Evolutionary conservation across 2,113 vertebrate genomes (phyloP).

Genomic region (Cyanistes caeruleus): DNA sequence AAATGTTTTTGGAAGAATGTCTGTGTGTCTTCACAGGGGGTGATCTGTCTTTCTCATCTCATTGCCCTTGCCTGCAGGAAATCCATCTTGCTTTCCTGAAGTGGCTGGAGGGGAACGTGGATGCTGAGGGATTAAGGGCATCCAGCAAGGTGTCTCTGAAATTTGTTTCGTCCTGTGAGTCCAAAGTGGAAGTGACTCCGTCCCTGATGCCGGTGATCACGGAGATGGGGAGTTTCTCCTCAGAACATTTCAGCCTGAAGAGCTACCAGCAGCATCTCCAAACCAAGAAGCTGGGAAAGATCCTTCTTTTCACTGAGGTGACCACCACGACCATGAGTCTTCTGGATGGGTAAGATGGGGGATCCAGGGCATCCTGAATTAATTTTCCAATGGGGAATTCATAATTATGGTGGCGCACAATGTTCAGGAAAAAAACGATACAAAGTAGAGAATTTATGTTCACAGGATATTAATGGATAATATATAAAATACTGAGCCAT

Average conservation of each 20-base stretch:
- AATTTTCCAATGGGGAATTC: neutral
- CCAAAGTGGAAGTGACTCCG: constrained; percentile 43
- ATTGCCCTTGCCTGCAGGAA: constrained; percentile 56
- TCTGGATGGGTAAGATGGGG: constrained; percentile 86
- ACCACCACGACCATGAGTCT: constrained; percentile 88
- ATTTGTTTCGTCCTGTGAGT: constrained; percentile 63
- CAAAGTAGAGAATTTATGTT: neutral
- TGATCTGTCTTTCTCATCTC: neutral
- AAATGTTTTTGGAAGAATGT: rapidly evolving
- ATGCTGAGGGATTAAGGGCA: constrained; percentile 68
- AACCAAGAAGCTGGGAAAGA: constrained; percentile 80
- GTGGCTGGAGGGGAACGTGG: constrained; percentile 72
- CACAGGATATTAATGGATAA: neutral
- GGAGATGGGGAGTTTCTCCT: constrained; percentile 55
- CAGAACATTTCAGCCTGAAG: constrained; percentile 80
- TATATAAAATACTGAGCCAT: neutral
- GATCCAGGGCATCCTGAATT: rapidly evolving
- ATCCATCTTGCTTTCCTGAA: constrained; percentile 69
- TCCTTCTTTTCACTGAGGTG: constrained; percentile 85
- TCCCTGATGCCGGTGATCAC: constrained; percentile 79
- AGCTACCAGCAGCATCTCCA: constrained; percentile 82
- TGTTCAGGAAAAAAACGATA: neutral
- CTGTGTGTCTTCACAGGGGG: neutral
- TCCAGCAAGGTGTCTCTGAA: constrained; percentile 80
- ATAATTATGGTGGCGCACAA: rapidly evolving